A percentile compares a stretch with the other conserved stretches of the same genome.
Conservation (phyloP, 1,140 invertebrate genomes). For the Phenacoccus solenopsis region DNA sequence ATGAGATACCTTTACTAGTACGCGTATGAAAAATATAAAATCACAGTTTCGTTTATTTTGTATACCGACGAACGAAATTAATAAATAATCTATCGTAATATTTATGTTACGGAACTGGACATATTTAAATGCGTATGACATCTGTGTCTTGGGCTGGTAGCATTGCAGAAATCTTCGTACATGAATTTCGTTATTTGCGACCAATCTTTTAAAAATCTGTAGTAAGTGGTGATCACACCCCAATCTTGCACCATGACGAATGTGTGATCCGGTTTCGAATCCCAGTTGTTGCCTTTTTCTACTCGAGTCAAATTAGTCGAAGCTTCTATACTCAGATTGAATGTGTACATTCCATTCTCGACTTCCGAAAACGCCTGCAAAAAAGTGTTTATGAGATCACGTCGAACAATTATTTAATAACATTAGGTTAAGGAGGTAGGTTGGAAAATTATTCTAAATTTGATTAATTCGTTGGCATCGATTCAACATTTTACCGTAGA, state of each 20-base stretch:
- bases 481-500: too few relatives aligned
- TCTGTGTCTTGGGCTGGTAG: neutral
- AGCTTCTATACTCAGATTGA: neutral
- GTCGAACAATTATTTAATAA: too few relatives aligned
- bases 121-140: neutral
- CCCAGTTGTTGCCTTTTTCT: slow-evolving; percentile 31
- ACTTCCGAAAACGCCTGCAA: neutral
- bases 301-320: neutral
- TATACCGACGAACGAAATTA: too few relatives aligned
- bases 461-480: too few relatives aligned
- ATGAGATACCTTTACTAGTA: too few relatives aligned
- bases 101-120: too few relatives aligned
- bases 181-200: slow-evolving; percentile 31
- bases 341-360: neutral
- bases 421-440: too few relatives aligned
- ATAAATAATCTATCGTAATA: too few relatives aligned
- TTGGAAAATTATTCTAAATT: too few relatives aligned
- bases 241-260: slow-evolving; percentile 36
- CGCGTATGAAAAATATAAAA: too few relatives aligned
- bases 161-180: neutral
- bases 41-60: too few relatives aligned
- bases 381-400: too few relatives aligned
- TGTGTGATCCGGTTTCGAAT: slow-evolving; percentile 34
- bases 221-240: slow-evolving; percentile 35
- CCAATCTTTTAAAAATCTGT: slow-evolving; percentile 36